Evolutionary conservation across 2,113 vertebrate species (phyloP).

Genomic region (Harpagus bidentatus): DNA sequence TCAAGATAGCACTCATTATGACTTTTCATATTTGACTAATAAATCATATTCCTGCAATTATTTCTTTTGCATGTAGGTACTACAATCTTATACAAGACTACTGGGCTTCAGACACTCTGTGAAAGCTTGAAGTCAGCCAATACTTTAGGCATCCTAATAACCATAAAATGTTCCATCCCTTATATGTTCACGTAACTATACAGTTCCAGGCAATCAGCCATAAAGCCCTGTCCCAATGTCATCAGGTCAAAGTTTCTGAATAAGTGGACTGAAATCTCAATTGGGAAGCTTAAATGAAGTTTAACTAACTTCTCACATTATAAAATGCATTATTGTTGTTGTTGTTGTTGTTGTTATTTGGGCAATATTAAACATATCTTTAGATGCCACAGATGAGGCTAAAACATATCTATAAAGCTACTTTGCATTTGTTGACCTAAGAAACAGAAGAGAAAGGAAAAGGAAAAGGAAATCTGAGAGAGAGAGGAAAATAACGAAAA

Average conservation of each 20-base stretch:
- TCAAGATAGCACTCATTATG: neutral
- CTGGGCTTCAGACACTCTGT: neutral
- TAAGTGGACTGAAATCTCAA: neutral
- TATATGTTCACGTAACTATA: neutral
- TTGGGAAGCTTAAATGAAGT: neutral
- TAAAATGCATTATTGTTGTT: neutral
- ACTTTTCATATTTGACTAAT: neutral
- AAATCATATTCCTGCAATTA: neutral
- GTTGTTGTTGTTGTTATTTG: neutral
- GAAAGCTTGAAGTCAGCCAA: neutral
- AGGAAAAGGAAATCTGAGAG: neutral
- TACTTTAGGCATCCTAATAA: neutral
- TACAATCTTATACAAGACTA: neutral
- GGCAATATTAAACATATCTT: neutral
- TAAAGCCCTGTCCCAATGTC: neutral
- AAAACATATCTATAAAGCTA: neutral
- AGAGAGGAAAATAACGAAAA: neutral
- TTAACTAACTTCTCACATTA: neutral
- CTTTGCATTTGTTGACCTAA: neutral
- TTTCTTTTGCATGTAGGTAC: neutral
- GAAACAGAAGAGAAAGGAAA: neutral
- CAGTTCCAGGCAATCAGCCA: neutral
- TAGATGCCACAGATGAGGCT: neutral
- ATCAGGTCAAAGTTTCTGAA: neutral
- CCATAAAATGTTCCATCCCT: neutral